These are phyloP conservation scores for Coelopa frigida DNA, from an alignment of 1,140 invertebrate genomes.

Conservation along the genomic window DNA sequence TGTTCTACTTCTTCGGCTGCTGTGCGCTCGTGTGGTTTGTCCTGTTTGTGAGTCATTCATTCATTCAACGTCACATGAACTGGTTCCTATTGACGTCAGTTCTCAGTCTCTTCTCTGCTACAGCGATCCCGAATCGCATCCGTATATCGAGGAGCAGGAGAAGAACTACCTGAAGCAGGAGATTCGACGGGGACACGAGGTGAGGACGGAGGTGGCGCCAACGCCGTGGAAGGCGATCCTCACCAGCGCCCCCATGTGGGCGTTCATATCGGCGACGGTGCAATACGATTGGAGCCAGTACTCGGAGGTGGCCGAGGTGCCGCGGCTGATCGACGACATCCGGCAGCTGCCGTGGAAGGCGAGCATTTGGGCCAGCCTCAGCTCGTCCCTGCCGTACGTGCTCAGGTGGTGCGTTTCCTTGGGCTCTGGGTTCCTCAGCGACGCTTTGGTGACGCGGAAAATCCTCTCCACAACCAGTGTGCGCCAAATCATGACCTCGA, in stretches of 20 bases:
- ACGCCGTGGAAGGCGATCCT: slow-evolving; percentile 55
- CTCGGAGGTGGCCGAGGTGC: slow-evolving; percentile 76
- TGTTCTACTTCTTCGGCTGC: slow-evolving; percentile 78
- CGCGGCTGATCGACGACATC: slow-evolving; percentile 39
- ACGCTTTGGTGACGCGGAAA: slow-evolving; percentile 17
- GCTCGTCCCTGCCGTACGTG: slow-evolving; percentile 24
- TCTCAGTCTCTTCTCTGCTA: slow-evolving; percentile 57
- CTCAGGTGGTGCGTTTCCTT: slow-evolving; percentile 23
- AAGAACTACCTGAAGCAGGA: slow-evolving; percentile 63
- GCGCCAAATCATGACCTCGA: slow-evolving; percentile 17
- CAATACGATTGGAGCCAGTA: slow-evolving; percentile 78
- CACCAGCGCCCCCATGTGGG: slow-evolving; percentile 57
- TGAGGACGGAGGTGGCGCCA: slow-evolving; percentile 14
- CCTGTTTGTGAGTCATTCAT: slow-evolving; percentile 57
- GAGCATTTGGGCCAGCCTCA: slow-evolving; percentile 19
- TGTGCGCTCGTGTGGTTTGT: slow-evolving; percentile 66
- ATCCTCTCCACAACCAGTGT: slow-evolving; percentile 5
- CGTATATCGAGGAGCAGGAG: slow-evolving; percentile 74
- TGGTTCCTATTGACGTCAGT: background rate
- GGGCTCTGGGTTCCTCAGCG: slow-evolving; percentile 14
- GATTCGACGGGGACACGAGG: slow-evolving; percentile 29
- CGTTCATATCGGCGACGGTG: slow-evolving; percentile 57
- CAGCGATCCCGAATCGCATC: slow-evolving; percentile 72
- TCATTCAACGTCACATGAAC: too few species aligned
- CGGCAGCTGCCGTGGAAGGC: slow-evolving; percentile 17